These are phyloP conservation scores for Eustalomyia histrio DNA, from an alignment of 2,888 invertebrate genomes.

Conservation along the genomic window DNA sequence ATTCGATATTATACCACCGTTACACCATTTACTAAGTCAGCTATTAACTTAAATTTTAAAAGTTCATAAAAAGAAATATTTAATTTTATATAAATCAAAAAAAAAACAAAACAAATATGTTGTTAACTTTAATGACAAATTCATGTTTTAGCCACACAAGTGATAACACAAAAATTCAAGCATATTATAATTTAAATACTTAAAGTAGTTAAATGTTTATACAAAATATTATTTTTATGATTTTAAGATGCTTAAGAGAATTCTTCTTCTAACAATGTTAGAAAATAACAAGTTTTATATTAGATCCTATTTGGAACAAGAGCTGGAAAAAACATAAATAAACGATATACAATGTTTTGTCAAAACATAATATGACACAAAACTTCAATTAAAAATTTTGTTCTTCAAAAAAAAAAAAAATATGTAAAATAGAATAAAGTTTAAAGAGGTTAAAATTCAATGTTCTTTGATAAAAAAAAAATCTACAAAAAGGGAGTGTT, in stretches of 20 bases:
- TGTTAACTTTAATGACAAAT: slow-evolving; percentile 30
- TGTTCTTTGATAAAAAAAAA: slow-evolving; percentile 4
- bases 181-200: slow-evolving; percentile 29
- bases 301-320: slow-evolving; percentile 43
- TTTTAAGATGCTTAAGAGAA: slow-evolving; percentile 50
- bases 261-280: neutral
- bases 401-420: neutral
- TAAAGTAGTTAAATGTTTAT: slow-evolving; percentile 38
- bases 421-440: neutral
- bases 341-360: slow-evolving; percentile 29
- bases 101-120: neutral
- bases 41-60: too few relatives aligned
- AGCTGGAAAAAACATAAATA: slow-evolving; percentile 29
- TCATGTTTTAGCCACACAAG: slow-evolving; percentile 36
- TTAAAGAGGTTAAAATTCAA: neutral
- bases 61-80: too few relatives aligned
- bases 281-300: slow-evolving; percentile 18
- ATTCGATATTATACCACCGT: too few relatives aligned
- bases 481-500: neutral
- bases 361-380: slow-evolving; percentile 49
- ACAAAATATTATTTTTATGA: slow-evolving; percentile 48
- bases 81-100: neutral
- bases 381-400: slow-evolving; percentile 54
- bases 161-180: neutral
- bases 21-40: too few relatives aligned